Evolutionary conservation across 2,888 invertebrate genomes (phyloP), one percentile per base, ranked within the genome.

Genomic region (Coenonympha glycerion): DNA sequence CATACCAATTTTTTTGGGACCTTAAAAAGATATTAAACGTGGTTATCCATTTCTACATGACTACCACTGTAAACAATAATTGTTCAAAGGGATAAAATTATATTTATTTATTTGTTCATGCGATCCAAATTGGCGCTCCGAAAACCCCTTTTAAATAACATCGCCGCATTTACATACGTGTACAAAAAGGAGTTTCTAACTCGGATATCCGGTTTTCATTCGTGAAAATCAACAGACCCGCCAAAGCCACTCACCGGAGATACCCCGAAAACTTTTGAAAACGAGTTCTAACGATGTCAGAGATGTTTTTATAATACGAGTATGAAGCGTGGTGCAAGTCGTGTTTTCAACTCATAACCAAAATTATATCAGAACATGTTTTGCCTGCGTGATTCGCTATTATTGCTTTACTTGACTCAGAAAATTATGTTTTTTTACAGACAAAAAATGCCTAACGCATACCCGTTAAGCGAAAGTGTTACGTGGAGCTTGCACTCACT

Each of bases 221-320:
- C 44, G 46, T 40, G 50, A 54, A 53, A 56, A 55, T 55, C 54
- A 56, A 56, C 55, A 53, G 53, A 49, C 53, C 58, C 56, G 36
- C 53, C 53, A 51, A 56, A 53, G 47, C 51, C 55, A 53, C 56
- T 58, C 56, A 58, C 55, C 55, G 56, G 47, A 51, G 47, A 51
- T 44, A 47, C 42, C 34, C 44, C 33, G 22, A 51, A 58, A 56
- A 58, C 44, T 56, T 58, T 49, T 42, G 37, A 49, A 54, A 54
- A 53, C 49, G 56, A 52, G 48, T 48, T 49, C 30, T 34, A 40
- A 28, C 26, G 28, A 30, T 24, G 42, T 15, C 30, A 41, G 37
- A 28, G 26, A 11, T 11, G 11, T 30, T n/a, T n/a, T n/a, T n/a
- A n/a, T n/a, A n/a, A n/a, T n/a, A n/a, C n/a, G n/a, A n/a, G n/a